Percentiles rank a stretch among this genome's conserved stretches.
Evolutionary conservation across 2,888 invertebrate genomes (phyloP).

Genomic region (Tetragonula carbonaria): DNA sequence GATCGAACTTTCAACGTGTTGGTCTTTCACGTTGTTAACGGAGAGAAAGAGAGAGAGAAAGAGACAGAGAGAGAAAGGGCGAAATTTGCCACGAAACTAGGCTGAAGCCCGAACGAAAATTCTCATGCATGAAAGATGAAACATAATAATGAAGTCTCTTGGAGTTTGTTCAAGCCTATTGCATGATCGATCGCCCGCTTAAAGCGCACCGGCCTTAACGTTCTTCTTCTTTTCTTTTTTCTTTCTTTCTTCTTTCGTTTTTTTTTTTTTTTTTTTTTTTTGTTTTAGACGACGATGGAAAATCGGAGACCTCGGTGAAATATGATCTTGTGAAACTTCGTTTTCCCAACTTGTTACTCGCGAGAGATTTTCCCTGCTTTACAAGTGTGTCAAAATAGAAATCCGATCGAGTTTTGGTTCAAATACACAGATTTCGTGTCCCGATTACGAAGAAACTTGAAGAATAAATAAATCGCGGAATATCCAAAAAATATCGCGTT

Average conservation of each 20-base stretch:
- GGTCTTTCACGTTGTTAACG: slow-evolving; percentile 34
- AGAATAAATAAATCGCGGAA: too few relatives aligned
- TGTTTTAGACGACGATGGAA: neutral
- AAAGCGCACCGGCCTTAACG: neutral
- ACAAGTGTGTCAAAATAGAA: neutral
- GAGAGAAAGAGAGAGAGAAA: neutral
- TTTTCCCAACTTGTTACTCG: neutral
- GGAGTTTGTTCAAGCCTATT: slow-evolving; percentile 21
- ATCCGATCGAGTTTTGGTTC: neutral
- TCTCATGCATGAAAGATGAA: slow-evolving; percentile 50
- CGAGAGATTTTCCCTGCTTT: neutral
- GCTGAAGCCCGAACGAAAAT: slow-evolving; percentile 25
- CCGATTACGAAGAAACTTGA: too few relatives aligned
- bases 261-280: too few relatives aligned
- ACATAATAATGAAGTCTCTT: slow-evolving; percentile 20
- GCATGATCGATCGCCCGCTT: slow-evolving; percentile 21
- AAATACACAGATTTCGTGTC: neutral
- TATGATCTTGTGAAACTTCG: neutral
- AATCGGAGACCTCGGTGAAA: neutral
- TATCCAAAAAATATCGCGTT: too few relatives aligned
- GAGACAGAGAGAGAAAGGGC: too few relatives aligned
- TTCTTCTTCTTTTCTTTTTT: too few relatives aligned
- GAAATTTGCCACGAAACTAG: slow-evolving; percentile 20
- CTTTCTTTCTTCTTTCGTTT: neutral
- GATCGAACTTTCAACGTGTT: slow-evolving; percentile 41